These are phyloP conservation scores for Corvus hawaiiensis DNA, from an alignment of 2,113 vertebrate genomes.

Conservation along the genomic window DNA sequence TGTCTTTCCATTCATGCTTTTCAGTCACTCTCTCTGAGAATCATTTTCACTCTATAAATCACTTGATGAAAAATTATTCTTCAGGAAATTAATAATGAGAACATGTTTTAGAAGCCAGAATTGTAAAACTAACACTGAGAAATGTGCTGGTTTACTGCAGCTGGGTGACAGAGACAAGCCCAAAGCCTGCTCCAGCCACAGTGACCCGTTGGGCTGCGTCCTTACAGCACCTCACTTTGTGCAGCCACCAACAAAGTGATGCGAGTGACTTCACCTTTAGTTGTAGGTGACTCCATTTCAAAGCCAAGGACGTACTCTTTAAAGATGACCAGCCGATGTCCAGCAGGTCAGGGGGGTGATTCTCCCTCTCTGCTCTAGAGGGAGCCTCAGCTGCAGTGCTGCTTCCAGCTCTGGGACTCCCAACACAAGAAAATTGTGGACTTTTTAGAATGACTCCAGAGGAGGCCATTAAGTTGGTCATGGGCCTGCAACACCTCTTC, in stretches of 20 bases:
- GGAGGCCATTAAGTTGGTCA: not conserved
- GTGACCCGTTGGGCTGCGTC: accelerated
- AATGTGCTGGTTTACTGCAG: not conserved
- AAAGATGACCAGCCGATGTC: not conserved
- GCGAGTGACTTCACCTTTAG: accelerated
- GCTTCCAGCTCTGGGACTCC: not conserved
- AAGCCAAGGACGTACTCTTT: accelerated
- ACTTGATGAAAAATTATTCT: conserved; percentile 5
- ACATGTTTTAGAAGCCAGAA: not conserved
- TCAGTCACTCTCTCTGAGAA: not conserved
- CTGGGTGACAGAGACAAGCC: not conserved
- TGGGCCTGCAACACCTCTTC: not conserved
- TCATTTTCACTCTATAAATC: not conserved
- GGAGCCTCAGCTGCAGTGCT: not conserved
- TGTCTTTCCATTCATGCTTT: not conserved
- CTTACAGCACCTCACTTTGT: accelerated
- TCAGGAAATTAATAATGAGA: not conserved
- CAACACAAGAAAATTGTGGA: not conserved
- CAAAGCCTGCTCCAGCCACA: accelerated
- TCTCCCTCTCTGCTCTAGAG: not conserved
- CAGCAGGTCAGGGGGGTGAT: not conserved
- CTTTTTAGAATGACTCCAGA: not conserved
- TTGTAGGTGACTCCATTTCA: not conserved
- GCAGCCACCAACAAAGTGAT: not conserved
- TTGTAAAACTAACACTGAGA: not conserved